phyloP scores from a whole-genome alignment of 2,113 vertebrate genomes.

The Noctilio leporinus region DNA sequence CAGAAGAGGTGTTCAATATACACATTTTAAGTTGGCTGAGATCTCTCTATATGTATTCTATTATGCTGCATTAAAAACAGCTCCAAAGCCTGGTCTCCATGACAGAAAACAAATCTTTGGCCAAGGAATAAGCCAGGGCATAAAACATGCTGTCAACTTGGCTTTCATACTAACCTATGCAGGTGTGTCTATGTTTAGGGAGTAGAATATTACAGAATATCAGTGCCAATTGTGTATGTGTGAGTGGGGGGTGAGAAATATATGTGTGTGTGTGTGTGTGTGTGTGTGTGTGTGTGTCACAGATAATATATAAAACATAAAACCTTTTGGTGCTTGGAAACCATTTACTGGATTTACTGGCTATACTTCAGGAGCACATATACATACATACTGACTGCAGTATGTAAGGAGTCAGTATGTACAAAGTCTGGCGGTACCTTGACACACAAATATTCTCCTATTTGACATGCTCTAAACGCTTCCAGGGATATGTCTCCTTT shows the following conservation, averaged over 20 bases:
- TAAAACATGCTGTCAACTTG: slow-evolving; percentile 64
- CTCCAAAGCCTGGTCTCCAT: slow-evolving; percentile 38
- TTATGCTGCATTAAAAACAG: slow-evolving; percentile 64
- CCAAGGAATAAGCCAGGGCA: slow-evolving; percentile 53
- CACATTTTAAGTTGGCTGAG: slow-evolving; percentile 43
- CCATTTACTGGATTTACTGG: not conserved
- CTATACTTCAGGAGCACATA: not conserved
- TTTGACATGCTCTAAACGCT: not conserved
- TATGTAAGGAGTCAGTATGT: too few relatives aligned
- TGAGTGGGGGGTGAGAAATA: not conserved
- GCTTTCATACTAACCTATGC: slow-evolving; percentile 23
- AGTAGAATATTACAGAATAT: slow-evolving; percentile 35
- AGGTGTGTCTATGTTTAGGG: slow-evolving; percentile 51
- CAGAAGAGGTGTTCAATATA: slow-evolving; percentile 71
- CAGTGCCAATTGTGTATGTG: slow-evolving; percentile 10
- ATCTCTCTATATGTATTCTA: slow-evolving; percentile 56
- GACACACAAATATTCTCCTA: not conserved
- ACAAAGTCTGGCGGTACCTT: not conserved
- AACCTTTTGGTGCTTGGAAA: not conserved
- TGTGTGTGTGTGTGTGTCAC: not conserved
- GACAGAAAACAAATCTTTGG: slow-evolving; percentile 60
- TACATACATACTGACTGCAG: not conserved
- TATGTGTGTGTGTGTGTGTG: not conserved
- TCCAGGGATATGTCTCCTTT: not conserved
- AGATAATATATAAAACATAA: slow-evolving; percentile 28